Percentiles rank a stretch among this genome's conserved stretches.
Conservation (phyloP, 2,888 invertebrate species). For the Cylindroiulus punctatus region DNA sequence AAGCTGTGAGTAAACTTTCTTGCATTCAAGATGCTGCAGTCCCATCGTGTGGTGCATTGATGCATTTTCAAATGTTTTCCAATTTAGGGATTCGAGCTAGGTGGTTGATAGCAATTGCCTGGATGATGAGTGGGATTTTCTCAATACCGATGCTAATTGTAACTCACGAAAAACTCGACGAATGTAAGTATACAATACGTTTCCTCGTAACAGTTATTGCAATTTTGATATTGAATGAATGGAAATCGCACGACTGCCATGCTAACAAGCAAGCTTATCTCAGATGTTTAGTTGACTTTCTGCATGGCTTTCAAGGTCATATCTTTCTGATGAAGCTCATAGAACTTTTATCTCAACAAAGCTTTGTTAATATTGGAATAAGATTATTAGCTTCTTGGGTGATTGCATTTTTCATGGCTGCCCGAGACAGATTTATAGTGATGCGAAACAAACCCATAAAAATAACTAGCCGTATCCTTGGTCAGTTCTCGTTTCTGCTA, state of each 20-base stretch:
- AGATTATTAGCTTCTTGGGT: background rate
- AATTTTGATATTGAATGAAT: too few relatives aligned
- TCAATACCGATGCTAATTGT: constrained; percentile 80
- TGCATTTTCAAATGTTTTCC: background rate
- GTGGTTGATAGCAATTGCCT: constrained; percentile 80
- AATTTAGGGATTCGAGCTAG: constrained; percentile 84
- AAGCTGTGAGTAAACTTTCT: constrained; percentile 79
- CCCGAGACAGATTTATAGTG: background rate
- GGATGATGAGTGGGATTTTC: constrained; percentile 83
- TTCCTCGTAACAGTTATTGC: too few relatives aligned
- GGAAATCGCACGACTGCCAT: too few relatives aligned
- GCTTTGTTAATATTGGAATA: constrained; percentile 25
- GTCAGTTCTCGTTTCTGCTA: background rate
- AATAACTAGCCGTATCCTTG: background rate
- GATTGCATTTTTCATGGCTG: background rate
- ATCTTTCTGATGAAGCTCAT: background rate
- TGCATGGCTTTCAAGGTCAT: background rate
- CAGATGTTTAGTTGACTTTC: too few relatives aligned
- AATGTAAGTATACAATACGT: constrained; percentile 70
- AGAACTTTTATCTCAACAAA: background rate
- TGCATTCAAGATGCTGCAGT: background rate
- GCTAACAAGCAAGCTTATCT: too few relatives aligned
- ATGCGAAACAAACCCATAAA: constrained; percentile 4
- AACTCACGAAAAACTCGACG: constrained; percentile 81
- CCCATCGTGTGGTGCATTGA: background rate